These are phyloP conservation scores for Zaprionus vittiger DNA, from an alignment of 1,140 invertebrate species.

Conservation along the genomic window DNA sequence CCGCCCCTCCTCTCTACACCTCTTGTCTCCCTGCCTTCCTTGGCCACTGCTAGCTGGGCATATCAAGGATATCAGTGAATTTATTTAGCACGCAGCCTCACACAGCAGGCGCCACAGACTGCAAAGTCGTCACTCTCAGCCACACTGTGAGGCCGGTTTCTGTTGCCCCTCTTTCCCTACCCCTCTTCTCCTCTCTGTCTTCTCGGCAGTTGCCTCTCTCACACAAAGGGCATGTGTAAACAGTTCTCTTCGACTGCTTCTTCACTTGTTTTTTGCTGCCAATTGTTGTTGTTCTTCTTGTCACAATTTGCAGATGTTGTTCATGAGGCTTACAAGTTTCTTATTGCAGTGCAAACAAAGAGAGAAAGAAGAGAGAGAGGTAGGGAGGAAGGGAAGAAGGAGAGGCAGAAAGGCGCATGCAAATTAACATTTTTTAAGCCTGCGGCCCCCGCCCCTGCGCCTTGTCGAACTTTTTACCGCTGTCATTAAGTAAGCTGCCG, in stretches of 20 bases:
- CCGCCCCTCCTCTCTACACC: not conserved
- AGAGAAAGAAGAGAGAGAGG: not conserved
- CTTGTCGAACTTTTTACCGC: not conserved
- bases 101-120: constrained; percentile 51
- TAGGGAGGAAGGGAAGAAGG: not conserved
- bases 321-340: constrained; percentile 71
- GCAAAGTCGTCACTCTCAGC: constrained; percentile 27
- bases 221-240: constrained; percentile 60
- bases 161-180: not conserved
- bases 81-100: constrained; percentile 65
- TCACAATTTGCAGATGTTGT: constrained; percentile 66
- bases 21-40: constrained; percentile 6
- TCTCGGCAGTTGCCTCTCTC: not conserved
- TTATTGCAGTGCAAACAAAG: constrained; percentile 65
- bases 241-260: constrained; percentile 17
- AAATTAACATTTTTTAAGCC: constrained; percentile 48
- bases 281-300: constrained; percentile 35
- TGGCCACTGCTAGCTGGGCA: not conserved
- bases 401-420: not conserved
- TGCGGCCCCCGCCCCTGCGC: not conserved
- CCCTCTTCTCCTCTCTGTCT: not conserved
- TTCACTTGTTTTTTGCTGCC: constrained; percentile 15
- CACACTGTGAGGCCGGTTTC: not conserved
- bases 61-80: constrained; percentile 48
- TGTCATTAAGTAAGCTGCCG: constrained; percentile 72